phyloP scores from a whole-genome alignment of 2,797 vertebrate species.

The Macroramphosus scolopax region DNA sequence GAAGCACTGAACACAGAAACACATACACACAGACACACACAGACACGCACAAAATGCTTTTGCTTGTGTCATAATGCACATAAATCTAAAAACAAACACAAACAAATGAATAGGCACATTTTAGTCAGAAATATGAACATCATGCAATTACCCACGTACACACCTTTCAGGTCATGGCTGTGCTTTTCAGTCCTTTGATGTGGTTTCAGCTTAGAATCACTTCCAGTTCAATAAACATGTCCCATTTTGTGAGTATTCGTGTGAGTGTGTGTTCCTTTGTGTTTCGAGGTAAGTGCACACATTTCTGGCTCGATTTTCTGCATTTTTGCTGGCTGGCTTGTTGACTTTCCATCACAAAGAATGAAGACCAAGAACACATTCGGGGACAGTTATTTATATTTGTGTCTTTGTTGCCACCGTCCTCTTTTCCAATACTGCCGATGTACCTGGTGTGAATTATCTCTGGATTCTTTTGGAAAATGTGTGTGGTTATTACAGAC shows the following conservation, averaged over 20 bases:
- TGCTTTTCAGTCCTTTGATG: constrained; percentile 62
- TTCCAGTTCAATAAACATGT: constrained; percentile 71
- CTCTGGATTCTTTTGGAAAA: too few species aligned
- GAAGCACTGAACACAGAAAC: constrained; percentile 26
- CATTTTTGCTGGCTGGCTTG: constrained; percentile 19
- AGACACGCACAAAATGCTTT: constrained; percentile 5
- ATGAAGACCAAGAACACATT: too few species aligned
- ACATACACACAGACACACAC: constrained; percentile 4
- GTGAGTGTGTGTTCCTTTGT: constrained; percentile 27
- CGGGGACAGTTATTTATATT: too few species aligned
- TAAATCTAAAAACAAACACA: constrained; percentile 10
- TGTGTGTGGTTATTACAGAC: too few species aligned
- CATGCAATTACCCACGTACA: constrained; percentile 37
- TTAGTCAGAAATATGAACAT: constrained; percentile 37
- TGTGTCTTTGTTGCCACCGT: too few species aligned
- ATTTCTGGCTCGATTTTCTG: too few species aligned
- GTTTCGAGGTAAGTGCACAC: background rate
- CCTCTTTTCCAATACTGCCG: too few species aligned
- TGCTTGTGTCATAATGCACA: constrained; percentile 18
- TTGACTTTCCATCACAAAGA: too few species aligned
- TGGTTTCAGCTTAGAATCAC: constrained; percentile 70
- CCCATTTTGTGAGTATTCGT: constrained; percentile 45
- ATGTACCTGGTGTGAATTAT: too few species aligned
- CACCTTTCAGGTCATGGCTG: constrained; percentile 63
- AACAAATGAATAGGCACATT: constrained; percentile 22